Percentiles rank a stretch among this genome's conserved stretches.
Evolutionary conservation across 2,797 vertebrate species (phyloP).

Genomic region (Margarornis squamiger): DNA sequence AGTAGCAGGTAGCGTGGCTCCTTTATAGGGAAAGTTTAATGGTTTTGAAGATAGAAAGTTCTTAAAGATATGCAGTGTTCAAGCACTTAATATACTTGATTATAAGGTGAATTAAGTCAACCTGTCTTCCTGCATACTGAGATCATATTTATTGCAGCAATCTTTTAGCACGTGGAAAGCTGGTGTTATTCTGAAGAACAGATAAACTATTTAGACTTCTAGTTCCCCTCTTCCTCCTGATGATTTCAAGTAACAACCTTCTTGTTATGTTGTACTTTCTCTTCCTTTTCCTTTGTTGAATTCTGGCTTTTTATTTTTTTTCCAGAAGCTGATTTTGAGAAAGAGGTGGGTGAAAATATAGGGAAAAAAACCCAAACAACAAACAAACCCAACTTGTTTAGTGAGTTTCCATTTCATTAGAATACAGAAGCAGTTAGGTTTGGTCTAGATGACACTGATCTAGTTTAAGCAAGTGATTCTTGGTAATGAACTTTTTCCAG

Average conservation of each 20-base stretch:
- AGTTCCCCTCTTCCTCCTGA: background rate
- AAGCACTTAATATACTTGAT: background rate
- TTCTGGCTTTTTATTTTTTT: background rate
- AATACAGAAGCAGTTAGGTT: background rate
- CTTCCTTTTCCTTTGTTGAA: background rate
- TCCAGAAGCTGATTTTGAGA: background rate
- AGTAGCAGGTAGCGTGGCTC: background rate
- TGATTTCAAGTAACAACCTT: background rate
- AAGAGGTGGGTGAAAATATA: background rate
- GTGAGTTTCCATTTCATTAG: background rate
- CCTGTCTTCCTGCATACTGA: background rate
- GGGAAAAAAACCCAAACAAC: rapidly evolving
- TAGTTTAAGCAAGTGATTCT: background rate
- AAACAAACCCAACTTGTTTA: background rate
- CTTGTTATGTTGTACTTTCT: background rate
- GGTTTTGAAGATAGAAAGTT: background rate
- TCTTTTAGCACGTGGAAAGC: background rate
- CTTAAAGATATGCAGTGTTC: background rate
- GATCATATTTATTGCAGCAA: background rate
- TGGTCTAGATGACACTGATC: background rate
- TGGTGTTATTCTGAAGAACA: background rate
- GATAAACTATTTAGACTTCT: background rate
- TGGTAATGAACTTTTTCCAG: background rate
- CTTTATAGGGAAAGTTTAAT: background rate
- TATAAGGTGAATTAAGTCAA: background rate